Percentiles rank a stretch among this genome's conserved stretches.
Conservation (phyloP, 2,888 invertebrate genomes). For the Icerya purchasi region DNA sequence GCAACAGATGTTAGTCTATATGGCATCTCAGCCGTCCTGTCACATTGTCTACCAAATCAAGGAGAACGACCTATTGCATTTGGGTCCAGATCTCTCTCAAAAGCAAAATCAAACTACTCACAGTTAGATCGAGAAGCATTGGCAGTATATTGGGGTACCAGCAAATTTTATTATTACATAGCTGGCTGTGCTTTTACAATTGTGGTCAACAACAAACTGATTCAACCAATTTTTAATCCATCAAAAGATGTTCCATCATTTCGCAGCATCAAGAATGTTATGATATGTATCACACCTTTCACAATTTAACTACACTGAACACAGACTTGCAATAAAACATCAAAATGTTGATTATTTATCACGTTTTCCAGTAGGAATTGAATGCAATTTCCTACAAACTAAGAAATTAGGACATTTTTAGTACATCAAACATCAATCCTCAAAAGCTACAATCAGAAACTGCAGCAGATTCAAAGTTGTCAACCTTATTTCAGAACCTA, state of each 20-base stretch:
- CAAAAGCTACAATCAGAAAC: constrained; percentile 8
- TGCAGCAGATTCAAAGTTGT: background rate
- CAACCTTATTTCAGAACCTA: background rate
- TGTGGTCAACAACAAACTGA: background rate
- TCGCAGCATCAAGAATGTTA: constrained; percentile 8
- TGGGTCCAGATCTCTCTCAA: constrained; percentile 14
- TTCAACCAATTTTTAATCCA: constrained; percentile 3
- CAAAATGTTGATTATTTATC: background rate
- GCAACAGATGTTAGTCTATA: constrained; percentile 15
- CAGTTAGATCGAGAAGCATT: constrained; percentile 16
- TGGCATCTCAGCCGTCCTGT: constrained; percentile 14
- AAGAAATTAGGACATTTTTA: background rate
- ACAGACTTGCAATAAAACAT: background rate
- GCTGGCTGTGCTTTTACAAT: background rate
- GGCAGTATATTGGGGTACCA: constrained; percentile 13
- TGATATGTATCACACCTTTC: constrained; percentile 11
- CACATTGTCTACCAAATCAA: constrained; percentile 12
- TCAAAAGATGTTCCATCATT: background rate
- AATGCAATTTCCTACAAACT: background rate
- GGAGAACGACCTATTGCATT: constrained; percentile 14
- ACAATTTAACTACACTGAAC: constrained; percentile 5
- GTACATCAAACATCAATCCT: background rate
- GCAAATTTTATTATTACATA: constrained; percentile 3
- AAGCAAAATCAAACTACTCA: constrained; percentile 12
- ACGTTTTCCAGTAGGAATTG: background rate